Percentiles rank a stretch among this genome's conserved stretches.
phyloP scores from a whole-genome alignment of 2,113 vertebrate genomes.

The Ameiurus melas region DNA sequence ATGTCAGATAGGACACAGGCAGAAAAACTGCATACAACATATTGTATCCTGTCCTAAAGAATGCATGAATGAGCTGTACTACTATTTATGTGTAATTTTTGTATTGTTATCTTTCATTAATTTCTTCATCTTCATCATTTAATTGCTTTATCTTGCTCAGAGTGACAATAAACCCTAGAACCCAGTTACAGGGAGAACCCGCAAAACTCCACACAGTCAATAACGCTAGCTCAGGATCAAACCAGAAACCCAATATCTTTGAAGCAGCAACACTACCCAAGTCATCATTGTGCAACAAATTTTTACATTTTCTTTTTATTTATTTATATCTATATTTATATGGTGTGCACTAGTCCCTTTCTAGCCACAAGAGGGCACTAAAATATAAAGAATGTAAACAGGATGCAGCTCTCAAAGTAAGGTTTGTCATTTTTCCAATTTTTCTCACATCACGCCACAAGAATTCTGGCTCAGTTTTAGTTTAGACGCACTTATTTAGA shows the following conservation, averaged over 20 bases:
- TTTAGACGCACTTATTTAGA: not conserved
- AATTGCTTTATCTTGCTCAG: not conserved
- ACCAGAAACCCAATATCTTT: not conserved
- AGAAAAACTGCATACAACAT: not conserved
- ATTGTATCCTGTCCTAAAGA: not conserved
- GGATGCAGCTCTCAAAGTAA: not conserved
- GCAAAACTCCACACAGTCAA: not conserved
- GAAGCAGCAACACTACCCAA: not conserved
- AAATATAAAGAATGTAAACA: constrained; percentile 18
- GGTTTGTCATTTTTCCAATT: not conserved
- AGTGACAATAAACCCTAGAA: not conserved
- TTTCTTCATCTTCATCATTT: not conserved
- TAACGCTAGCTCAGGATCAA: not conserved
- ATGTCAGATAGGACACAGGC: not conserved
- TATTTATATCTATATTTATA: not conserved
- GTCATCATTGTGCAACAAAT: not conserved
- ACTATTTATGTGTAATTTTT: not conserved
- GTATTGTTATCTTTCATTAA: not conserved
- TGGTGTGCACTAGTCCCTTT: not conserved
- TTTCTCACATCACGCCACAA: constrained; percentile 11
- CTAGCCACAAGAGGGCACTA: constrained; percentile 31
- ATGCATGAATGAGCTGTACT: not conserved
- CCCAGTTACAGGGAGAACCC: not conserved
- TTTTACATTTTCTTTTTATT: not conserved
- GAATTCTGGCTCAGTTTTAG: constrained; percentile 25